Percentiles rank a stretch among this genome's conserved stretches.
These are phyloP conservation scores for Leptura quadrifasciata DNA, from an alignment of 2,888 invertebrate species.

Conservation along the genomic window DNA sequence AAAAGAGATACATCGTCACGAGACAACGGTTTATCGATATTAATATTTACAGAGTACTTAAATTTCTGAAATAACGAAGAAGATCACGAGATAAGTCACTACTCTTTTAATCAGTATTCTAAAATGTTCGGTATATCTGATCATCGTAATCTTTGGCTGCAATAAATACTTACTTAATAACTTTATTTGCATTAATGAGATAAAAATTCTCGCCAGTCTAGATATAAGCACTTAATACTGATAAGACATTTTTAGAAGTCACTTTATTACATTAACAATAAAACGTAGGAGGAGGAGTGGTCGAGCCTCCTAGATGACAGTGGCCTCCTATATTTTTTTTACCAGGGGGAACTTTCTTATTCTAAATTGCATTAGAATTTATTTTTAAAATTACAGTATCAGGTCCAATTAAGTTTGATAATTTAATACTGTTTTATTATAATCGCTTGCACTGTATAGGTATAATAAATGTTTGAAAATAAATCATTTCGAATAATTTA, in stretches of 20 bases:
- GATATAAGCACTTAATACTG: not conserved
- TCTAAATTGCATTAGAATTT: not conserved
- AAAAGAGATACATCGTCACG: too few relatives aligned
- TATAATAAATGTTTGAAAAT: too few relatives aligned
- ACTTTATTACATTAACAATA: not conserved
- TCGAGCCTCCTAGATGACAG: not conserved
- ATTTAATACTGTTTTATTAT: too few relatives aligned
- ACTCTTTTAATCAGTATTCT: not conserved
- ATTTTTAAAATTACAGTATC: too few relatives aligned
- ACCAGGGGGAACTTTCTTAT: not conserved
- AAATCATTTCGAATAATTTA: too few relatives aligned
- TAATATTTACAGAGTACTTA: too few relatives aligned
- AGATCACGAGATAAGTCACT: too few relatives aligned
- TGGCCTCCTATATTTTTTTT: not conserved
- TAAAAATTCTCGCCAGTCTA: not conserved
- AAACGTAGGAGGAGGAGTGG: not conserved
- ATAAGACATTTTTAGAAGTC: not conserved
- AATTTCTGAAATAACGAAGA: too few relatives aligned
- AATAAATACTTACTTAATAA: not conserved
- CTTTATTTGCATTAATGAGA: not conserved
- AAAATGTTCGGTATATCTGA: not conserved
- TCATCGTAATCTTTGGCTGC: not conserved
- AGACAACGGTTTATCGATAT: too few relatives aligned
- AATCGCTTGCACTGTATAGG: too few relatives aligned
- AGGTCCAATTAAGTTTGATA: too few relatives aligned